A percentile compares a stretch with the other conserved stretches of the same genome.
phyloP scores from a whole-genome alignment of 2,888 invertebrate species.

The Rambutsinella grinnellia region DNA sequence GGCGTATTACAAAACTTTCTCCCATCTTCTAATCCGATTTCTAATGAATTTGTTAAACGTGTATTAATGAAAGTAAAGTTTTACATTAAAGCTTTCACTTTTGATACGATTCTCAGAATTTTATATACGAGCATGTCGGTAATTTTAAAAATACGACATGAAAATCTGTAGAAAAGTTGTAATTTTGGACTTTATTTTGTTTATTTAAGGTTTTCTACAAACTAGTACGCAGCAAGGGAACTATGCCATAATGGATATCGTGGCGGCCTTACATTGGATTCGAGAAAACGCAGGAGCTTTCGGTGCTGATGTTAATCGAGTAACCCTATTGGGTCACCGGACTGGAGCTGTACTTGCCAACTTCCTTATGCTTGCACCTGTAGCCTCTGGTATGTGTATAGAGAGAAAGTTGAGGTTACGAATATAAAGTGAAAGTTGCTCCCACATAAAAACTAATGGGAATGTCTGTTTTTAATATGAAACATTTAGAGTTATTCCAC shows the following conservation, averaged over 20 bases:
- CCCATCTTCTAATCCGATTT: not conserved
- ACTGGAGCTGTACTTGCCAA: slow-evolving; percentile 97
- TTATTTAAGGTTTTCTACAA: slow-evolving; percentile 84
- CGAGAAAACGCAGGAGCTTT: slow-evolving; percentile 94
- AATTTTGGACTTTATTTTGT: slow-evolving; percentile 1
- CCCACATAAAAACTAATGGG: not conserved
- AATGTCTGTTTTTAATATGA: too few species aligned
- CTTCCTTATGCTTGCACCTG: slow-evolving; percentile 94
- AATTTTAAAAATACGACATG: too few species aligned
- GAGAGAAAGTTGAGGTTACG: slow-evolving; percentile 62
- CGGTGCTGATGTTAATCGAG: slow-evolving; percentile 92
- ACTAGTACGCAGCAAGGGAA: slow-evolving; percentile 85
- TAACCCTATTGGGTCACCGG: slow-evolving; percentile 96
- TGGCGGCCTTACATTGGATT: slow-evolving; percentile 97
- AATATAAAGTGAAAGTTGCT: not conserved
- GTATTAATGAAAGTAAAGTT: not conserved
- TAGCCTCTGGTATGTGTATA: slow-evolving; percentile 94
- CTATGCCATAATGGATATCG: slow-evolving; percentile 91
- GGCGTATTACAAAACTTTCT: not conserved
- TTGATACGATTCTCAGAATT: too few species aligned
- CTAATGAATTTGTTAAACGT: not conserved
- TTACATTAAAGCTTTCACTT: too few species aligned
- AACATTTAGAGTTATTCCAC: slow-evolving; percentile 82
- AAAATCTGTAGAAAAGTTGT: not conserved
- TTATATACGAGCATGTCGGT: too few species aligned